These are phyloP conservation scores for Dreissena polymorpha DNA, from an alignment of 1,140 invertebrate species.

Conservation along the genomic window DNA sequence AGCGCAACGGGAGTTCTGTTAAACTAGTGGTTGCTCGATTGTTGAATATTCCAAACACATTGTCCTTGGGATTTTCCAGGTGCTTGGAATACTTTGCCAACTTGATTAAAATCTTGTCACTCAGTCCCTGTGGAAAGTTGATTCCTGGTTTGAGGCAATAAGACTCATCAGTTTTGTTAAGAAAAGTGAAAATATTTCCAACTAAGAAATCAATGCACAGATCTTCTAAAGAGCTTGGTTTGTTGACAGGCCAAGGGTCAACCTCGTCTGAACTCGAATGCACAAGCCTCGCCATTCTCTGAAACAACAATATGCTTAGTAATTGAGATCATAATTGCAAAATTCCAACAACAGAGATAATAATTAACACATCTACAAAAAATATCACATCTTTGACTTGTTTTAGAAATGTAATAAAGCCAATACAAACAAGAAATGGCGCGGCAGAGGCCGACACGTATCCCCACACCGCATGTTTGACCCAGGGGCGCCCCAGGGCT, in stretches of 20 bases:
- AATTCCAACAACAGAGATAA: no score
- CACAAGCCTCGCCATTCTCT: neutral
- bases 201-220: slow-evolving; percentile 36
- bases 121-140: slow-evolving; percentile 39
- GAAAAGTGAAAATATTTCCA: slow-evolving; percentile 35
- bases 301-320: no score
- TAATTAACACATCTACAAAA: no score
- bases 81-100: slow-evolving; percentile 14
- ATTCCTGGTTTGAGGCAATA: slow-evolving; percentile 47
- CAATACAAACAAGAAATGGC: no score
- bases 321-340: no score
- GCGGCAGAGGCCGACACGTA: no score
- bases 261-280: slow-evolving; percentile 4
- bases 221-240: slow-evolving; percentile 35
- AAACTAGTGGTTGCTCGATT: slow-evolving; percentile 38
- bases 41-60: slow-evolving; percentile 53
- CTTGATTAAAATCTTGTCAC: slow-evolving; percentile 44
- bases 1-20: slow-evolving; percentile 43
- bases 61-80: slow-evolving; percentile 15
- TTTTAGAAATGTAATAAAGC: no score
- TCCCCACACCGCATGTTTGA: no score
- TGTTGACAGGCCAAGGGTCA: slow-evolving; percentile 31
- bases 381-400: no score
- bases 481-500: no score
- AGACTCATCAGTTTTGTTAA: slow-evolving; percentile 36